Conservation (phyloP, 2,113 vertebrate species). For the Oxygymnocypris stewartii region DNA sequence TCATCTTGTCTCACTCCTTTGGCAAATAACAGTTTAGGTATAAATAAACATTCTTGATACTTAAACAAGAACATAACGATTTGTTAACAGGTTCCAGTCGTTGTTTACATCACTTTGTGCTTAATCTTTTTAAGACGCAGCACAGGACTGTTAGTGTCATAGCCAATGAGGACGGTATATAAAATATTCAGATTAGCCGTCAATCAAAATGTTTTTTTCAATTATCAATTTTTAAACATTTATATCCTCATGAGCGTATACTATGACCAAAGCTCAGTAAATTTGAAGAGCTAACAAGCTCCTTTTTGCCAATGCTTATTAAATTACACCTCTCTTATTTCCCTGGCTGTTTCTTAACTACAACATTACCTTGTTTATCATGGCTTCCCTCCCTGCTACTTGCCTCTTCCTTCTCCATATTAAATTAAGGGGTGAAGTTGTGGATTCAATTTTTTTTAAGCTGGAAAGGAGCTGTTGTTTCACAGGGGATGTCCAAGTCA, state of each 20-base stretch:
- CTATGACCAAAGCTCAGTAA: neutral
- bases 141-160: neutral
- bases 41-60: neutral
- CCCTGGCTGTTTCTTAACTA: conserved; percentile 22
- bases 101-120: neutral
- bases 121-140: neutral
- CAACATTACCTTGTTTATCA: conserved; percentile 31
- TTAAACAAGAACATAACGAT: neutral
- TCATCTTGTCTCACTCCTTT: neutral
- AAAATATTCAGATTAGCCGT: neutral
- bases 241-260: neutral
- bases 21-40: neutral
- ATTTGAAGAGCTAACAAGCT: conserved; percentile 3
- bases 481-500: neutral
- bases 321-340: conserved; percentile 34
- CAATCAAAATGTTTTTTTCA: neutral
- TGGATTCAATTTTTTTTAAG: conserved; percentile 8
- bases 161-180: neutral
- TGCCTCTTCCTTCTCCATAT: conserved; percentile 34
- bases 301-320: conserved; percentile 23
- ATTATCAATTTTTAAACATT: neutral
- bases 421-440: conserved; percentile 44
- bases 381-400: conserved; percentile 15
- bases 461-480: conserved; percentile 24
- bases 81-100: neutral